These are phyloP conservation scores for Hyles euphorbiae DNA, from an alignment of 1,140 invertebrate species.

Conservation along the genomic window DNA sequence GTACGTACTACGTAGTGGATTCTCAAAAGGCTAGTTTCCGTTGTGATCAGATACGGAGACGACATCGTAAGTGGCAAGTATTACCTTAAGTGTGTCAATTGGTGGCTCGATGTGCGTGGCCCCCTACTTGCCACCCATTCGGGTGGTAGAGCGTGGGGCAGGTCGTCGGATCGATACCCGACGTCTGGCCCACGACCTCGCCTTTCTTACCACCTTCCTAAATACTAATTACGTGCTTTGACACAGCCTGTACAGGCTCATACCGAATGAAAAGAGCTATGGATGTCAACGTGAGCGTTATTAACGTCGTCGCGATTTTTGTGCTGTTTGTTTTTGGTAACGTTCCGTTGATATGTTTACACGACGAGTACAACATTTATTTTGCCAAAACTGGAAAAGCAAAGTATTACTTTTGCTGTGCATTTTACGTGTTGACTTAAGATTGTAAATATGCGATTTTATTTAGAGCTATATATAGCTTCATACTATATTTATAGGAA, in stretches of 20 bases:
- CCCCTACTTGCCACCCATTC: conserved; percentile 36
- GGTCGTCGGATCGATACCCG: conserved; percentile 70
- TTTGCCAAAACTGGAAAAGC: too few relatives aligned
- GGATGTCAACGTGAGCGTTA: conserved; percentile 56
- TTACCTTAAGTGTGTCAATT: conserved; percentile 75
- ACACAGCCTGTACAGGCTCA: conserved; percentile 63
- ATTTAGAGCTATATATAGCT: not conserved
- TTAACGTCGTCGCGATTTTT: conserved; percentile 45
- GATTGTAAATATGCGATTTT: not conserved
- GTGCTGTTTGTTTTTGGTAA: conserved; percentile 54
- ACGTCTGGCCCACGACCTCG: conserved; percentile 71
- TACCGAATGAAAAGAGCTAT: conserved; percentile 64
- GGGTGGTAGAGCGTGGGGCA: conserved; percentile 57
- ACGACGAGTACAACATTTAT: not conserved
- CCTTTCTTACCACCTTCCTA: conserved; percentile 75
- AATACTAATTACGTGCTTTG: conserved; percentile 75
- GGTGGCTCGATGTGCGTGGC: conserved; percentile 69
- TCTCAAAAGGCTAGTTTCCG: conserved; percentile 8
- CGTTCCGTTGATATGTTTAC: conserved; percentile 29
- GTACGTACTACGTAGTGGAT: too few relatives aligned
- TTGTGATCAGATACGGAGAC: conserved; percentile 34
- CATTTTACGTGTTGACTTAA: not conserved
- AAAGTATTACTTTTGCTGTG: too few relatives aligned
- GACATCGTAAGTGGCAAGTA: conserved; percentile 64
- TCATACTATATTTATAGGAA: not conserved